Percentiles rank a stretch among this genome's conserved stretches.
Evolutionary conservation across 2,113 vertebrate genomes (phyloP).

Genomic region (Bos indicus): DNA sequence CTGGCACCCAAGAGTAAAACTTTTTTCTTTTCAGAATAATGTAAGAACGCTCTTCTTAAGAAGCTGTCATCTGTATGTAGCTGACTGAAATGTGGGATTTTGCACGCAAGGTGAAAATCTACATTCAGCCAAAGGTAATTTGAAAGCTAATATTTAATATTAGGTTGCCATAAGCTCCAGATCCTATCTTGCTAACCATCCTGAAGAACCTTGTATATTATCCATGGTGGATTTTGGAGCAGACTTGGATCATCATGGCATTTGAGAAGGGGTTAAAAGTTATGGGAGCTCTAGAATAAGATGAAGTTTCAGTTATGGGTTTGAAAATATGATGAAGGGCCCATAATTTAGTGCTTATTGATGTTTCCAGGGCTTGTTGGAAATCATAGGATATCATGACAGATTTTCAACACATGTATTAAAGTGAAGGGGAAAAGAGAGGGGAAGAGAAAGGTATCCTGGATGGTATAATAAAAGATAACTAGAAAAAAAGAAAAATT

Average conservation of each 20-base stretch:
- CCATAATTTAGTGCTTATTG: not conserved
- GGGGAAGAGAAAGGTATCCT: not conserved
- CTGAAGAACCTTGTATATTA: not conserved
- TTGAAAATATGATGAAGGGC: not conserved
- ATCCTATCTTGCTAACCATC: not conserved
- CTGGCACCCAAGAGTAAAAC: not conserved
- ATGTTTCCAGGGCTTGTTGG: not conserved
- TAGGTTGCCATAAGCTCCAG: not conserved
- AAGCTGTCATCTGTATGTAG: not conserved
- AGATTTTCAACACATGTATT: not conserved
- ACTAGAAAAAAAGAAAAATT: not conserved
- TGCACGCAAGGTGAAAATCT: not conserved
- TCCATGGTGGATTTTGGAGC: not conserved
- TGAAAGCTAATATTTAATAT: not conserved
- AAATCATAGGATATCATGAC: not conserved
- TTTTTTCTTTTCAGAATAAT: conserved; percentile 14
- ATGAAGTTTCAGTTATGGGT: not conserved
- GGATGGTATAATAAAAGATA: not conserved
- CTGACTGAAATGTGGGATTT: not conserved
- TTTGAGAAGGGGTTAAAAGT: not conserved
- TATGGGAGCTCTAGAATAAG: not conserved
- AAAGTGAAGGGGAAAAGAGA: not conserved
- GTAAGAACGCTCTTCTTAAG: not conserved
- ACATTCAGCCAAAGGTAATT: conserved; percentile 2
- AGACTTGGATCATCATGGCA: not conserved